These are phyloP conservation scores for Philereme transversata DNA, from an alignment of 2,888 invertebrate species.

Conservation along the genomic window DNA sequence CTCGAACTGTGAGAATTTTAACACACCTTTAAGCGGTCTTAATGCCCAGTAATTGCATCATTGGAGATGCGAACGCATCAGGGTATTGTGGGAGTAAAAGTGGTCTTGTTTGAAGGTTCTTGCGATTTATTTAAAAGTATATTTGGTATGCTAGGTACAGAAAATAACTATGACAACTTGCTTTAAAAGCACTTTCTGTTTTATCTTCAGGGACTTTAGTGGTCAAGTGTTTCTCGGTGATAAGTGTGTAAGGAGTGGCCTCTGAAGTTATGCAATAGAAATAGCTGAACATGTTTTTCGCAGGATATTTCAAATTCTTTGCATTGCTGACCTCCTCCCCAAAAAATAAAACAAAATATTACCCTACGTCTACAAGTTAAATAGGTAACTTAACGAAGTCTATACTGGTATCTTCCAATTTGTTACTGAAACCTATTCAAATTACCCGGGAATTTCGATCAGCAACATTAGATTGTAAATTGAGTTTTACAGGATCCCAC, in stretches of 20 bases:
- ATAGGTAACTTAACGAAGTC: background rate
- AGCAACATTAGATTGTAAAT: conserved; percentile 38
- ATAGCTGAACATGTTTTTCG: background rate
- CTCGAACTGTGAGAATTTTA: conserved; percentile 71
- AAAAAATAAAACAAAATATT: too few relatives aligned
- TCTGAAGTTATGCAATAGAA: background rate
- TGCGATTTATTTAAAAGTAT: background rate
- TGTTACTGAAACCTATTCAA: conserved; percentile 22
- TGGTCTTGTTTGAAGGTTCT: conserved; percentile 13
- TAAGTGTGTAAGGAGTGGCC: background rate
- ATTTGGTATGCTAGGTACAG: background rate
- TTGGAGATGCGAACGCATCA: conserved; percentile 36
- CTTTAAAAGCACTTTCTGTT: conserved; percentile 1
- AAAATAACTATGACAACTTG: background rate
- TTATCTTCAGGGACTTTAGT: background rate
- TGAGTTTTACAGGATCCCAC: conserved; percentile 51
- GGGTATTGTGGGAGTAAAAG: conserved; percentile 19
- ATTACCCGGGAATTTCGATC: conserved; percentile 25
- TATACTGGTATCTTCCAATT: conserved; percentile 4
- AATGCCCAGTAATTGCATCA: conserved; percentile 66
- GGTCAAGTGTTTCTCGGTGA: background rate
- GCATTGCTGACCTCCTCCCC: too few relatives aligned
- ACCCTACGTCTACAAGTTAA: too few relatives aligned
- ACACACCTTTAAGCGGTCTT: conserved; percentile 63
- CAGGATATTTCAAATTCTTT: too few relatives aligned